Evolutionary conservation across 2,797 vertebrate species (phyloP), one percentile per base, ranked within the genome.

Genomic region (Rousettus madagascariensis): DNA sequence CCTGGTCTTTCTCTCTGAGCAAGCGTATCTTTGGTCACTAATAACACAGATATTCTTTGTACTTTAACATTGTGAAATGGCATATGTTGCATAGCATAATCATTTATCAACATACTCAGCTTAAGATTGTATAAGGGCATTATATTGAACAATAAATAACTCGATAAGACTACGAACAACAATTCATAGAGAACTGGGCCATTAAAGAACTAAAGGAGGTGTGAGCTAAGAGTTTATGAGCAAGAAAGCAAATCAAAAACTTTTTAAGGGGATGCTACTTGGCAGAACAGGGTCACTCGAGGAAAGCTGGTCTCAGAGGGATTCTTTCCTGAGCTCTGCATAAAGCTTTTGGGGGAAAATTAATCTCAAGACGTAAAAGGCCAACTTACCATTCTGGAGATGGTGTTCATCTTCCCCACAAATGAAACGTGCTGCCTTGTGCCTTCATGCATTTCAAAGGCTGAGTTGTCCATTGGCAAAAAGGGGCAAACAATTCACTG

Each of bases 371-470:
- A 33, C 51, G 20, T 41, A 75, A 95, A 71, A n/a, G 43, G 13
- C 69, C 30, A 63, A 16, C 66, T 95, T 96, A 97, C 96, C 94
- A 46, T 61, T 49, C 65, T 41, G 43, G 85, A 78, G 9, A 20
- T 16, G 20, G 51, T 59, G 33, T 17, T 41, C 19, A 30, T 69
- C 85, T 88, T 96, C 59, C 53, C 78, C n/a, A 4, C 22, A 69
- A 75, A 68, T 0, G 71, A 79, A 72, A n/a, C 24, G 11, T n/a
- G 87, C 20, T 5, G 82, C 2, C 55, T 0, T n/a, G 0, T 78
- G 26, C 95, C 96, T 92, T 97, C 96, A 0, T 95, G 74, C 84
- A 97, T 92, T 69, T 98, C 98, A 91, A 98, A 98, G 3, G 94
- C 98, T 69, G 71, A 33, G 43, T 97, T 98, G 71, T 98, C 97